Evolutionary conservation across 2,888 invertebrate genomes (phyloP), one percentile per base, ranked within the genome.

Genomic region (Melanophora roralis): DNA sequence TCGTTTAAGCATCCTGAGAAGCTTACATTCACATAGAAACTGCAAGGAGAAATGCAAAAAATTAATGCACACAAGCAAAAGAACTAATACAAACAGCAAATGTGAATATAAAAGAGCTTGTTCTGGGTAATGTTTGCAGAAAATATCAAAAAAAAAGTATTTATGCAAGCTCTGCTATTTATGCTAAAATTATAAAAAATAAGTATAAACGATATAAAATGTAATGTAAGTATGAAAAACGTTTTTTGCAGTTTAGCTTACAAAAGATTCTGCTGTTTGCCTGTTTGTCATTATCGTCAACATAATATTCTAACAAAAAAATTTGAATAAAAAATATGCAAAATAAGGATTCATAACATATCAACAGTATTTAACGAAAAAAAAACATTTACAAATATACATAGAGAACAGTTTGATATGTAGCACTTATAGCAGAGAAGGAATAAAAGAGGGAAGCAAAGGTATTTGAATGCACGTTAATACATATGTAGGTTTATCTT

Each of bases 121-220:
- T 12, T 14, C 14, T 23, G 8, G 23, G 71, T 36, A 71, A 45
- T 59, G 45, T 69, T 64, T 64, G 71, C 38, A 49, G 32, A 40
- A 60, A 62, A 62, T 43, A 47, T 60, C 40, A 53, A 53, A 40
- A 53, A 59, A 51, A 60, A 73, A 64, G 64, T 57, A 85, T 87
- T 86, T 86, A 81, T 84, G 86, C 86, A 84, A 84, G 84, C 83
- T 83, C 81, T 83, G 84, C 85, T 83, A 84, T 85, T 85, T 85
- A 85, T 84, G 83, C 81, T 76, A 78, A 36, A 73, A 81, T 81
- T 80, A 83, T 72, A 72, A 81, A 57, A 72, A 55, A 55, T 36
- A 67, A 60, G 36, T 40, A 57, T 12, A 64, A 38, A 2, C 49
- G 16, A 14, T 59, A 47, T 27, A 34, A 57, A n/a, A 27, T 14